Conservation (phyloP, 2,888 invertebrate species). For the Drosophila flavopinicola region DNA sequence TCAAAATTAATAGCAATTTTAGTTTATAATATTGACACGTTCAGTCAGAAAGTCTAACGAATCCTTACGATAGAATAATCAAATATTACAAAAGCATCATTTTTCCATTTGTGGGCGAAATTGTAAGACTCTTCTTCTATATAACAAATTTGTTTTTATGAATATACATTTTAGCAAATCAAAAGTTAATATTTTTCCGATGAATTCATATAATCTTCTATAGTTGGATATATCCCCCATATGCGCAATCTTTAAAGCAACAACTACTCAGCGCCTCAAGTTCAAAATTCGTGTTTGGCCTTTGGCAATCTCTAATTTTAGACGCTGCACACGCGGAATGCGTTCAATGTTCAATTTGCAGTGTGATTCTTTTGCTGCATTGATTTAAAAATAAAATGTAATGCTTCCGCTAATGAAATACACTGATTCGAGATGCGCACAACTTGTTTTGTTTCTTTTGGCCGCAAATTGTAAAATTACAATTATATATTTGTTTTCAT, state of each 20-base stretch:
- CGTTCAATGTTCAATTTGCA: conserved; percentile 63
- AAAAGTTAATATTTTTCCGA: too few species aligned
- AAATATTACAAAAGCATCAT: too few species aligned
- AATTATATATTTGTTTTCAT: not conserved
- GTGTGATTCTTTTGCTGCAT: conserved; percentile 22
- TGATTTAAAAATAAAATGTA: conserved; percentile 58
- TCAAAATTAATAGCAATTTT: too few species aligned
- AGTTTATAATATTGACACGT: too few species aligned
- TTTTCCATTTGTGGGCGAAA: too few species aligned
- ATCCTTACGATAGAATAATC: too few species aligned
- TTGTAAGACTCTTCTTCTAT: too few species aligned
- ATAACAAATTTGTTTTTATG: too few species aligned
- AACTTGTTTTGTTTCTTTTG: conserved; percentile 12
- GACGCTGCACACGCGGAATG: conserved; percentile 41
- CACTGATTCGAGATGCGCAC: conserved; percentile 7
- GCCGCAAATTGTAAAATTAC: conserved; percentile 1
- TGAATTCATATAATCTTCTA: too few species aligned
- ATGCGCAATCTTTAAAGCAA: not conserved
- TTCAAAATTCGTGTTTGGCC: conserved; percentile 79
- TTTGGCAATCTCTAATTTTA: conserved; percentile 54
- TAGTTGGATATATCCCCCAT: not conserved
- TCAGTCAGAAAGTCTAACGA: too few species aligned
- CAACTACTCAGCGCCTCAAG: conserved; percentile 49
- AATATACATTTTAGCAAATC: too few species aligned
- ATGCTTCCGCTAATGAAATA: conserved; percentile 52